Percentiles rank a stretch among this genome's conserved stretches.
Evolutionary conservation across 2,888 invertebrate genomes (phyloP).

Genomic region (Watsonalla binaria): DNA sequence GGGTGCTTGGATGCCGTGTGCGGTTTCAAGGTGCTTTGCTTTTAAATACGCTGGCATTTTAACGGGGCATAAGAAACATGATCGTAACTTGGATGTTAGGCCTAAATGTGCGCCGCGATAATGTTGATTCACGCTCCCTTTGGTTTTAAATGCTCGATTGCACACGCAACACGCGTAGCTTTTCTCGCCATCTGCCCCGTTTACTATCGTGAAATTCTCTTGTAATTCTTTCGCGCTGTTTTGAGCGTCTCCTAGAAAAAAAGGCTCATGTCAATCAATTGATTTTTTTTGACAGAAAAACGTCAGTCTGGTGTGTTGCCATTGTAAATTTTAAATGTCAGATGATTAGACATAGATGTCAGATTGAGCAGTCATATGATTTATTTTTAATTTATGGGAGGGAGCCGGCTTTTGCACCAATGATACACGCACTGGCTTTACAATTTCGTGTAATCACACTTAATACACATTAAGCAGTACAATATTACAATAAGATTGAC

Average conservation of each 20-base stretch:
- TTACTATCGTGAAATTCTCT: constrained; percentile 15
- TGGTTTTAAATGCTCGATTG: constrained; percentile 16
- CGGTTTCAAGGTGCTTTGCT: constrained; percentile 35
- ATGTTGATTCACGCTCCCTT: constrained; percentile 27
- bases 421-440: too few relatives aligned
- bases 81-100: constrained; percentile 24
- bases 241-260: constrained; percentile 15
- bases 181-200: constrained; percentile 15
- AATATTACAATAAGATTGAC: too few relatives aligned
- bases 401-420: too few relatives aligned
- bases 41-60: constrained; percentile 22
- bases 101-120: constrained; percentile 32
- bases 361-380: too few relatives aligned
- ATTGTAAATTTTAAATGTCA: too few relatives aligned
- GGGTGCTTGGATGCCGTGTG: constrained; percentile 38
- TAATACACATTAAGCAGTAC: too few relatives aligned
- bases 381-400: too few relatives aligned
- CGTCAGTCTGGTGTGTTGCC: too few relatives aligned
- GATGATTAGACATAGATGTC: too few relatives aligned
- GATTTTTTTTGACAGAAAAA: too few relatives aligned
- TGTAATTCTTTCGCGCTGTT: constrained; percentile 9
- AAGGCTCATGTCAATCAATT: too few relatives aligned
- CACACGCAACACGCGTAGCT: constrained; percentile 27
- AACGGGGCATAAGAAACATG: constrained; percentile 23
- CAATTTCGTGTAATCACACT: too few relatives aligned